A percentile compares a stretch with the other conserved stretches of the same genome.
Conservation (phyloP, 1,140 invertebrate genomes). For the Paraescarpia echinospica region DNA sequence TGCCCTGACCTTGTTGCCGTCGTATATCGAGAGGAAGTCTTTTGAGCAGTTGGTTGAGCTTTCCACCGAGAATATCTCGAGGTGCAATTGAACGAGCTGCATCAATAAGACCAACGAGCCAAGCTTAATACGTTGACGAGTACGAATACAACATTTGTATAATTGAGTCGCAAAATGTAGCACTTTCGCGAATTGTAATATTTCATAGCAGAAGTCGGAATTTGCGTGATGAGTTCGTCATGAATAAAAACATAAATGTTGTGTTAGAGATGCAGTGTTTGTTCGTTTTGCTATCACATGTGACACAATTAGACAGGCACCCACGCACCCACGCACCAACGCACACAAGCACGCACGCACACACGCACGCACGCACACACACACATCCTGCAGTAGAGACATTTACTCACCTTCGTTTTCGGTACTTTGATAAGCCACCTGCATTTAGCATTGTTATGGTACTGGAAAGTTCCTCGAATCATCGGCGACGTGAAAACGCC, state of each 20-base stretch:
- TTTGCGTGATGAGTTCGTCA: too few species aligned
- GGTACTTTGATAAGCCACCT: neutral
- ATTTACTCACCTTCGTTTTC: neutral
- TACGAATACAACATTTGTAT: too few species aligned
- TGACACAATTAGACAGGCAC: too few species aligned
- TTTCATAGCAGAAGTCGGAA: too few species aligned
- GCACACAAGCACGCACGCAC: neutral
- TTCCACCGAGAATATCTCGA: neutral
- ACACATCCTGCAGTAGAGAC: neutral
- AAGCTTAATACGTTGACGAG: neutral
- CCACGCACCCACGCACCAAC: too few species aligned
- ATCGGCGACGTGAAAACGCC: neutral
- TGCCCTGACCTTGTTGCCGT: neutral
- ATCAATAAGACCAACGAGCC: neutral
- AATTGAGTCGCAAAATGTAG: too few species aligned
- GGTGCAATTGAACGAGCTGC: neutral
- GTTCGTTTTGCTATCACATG: too few species aligned
- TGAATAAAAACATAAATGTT: too few species aligned
- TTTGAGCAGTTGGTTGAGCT: neutral
- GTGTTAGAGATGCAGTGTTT: too few species aligned
- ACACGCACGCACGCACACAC: neutral
- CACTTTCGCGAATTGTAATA: too few species aligned
- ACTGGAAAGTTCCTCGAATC: neutral
- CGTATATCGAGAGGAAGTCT: neutral
- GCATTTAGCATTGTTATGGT: neutral